These are phyloP conservation scores for Oryzaephilus surinamensis DNA, from an alignment of 1,140 invertebrate genomes.

Conservation along the genomic window DNA sequence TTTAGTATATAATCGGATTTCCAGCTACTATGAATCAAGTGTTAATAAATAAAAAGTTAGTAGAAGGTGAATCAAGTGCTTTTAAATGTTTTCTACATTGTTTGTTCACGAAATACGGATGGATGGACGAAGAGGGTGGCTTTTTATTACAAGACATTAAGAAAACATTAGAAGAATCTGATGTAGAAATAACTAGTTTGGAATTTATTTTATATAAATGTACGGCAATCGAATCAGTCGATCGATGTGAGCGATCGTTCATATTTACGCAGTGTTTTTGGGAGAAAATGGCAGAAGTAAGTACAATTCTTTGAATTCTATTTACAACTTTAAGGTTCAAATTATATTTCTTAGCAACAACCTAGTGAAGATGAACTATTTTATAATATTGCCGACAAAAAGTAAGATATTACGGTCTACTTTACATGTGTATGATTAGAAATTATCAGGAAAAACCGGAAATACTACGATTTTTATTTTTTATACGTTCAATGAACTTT, in stretches of 20 bases:
- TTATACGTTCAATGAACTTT: too few relatives aligned
- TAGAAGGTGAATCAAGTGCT: slow-evolving; percentile 5
- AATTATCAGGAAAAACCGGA: too few relatives aligned
- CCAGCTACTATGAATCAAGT: slow-evolving; percentile 26
- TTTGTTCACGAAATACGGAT: slow-evolving; percentile 26
- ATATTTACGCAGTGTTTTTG: slow-evolving; percentile 26
- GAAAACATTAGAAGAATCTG: slow-evolving; percentile 19
- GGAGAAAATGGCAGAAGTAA: slow-evolving; percentile 23
- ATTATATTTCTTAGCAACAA: slow-evolving; percentile 17
- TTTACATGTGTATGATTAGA: too few relatives aligned
- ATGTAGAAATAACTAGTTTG: slow-evolving; percentile 18
- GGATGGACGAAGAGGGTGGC: slow-evolving; percentile 28
- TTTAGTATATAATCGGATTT: background rate
- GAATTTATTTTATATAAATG: slow-evolving; percentile 26
- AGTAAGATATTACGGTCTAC: too few relatives aligned
- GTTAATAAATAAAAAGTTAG: slow-evolving; percentile 21
- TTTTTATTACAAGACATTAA: slow-evolving; percentile 25
- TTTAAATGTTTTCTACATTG: slow-evolving; percentile 28
- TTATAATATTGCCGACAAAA: slow-evolving; percentile 14
- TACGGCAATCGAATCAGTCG: slow-evolving; percentile 20
- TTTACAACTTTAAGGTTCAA: background rate
- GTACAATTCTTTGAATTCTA: background rate
- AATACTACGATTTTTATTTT: too few relatives aligned
- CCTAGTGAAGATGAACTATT: slow-evolving; percentile 18
- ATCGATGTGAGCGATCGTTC: slow-evolving; percentile 23